These are phyloP conservation scores for Orientallactaga bullata DNA, from an alignment of 2,113 vertebrate species.

Conservation along the genomic window DNA sequence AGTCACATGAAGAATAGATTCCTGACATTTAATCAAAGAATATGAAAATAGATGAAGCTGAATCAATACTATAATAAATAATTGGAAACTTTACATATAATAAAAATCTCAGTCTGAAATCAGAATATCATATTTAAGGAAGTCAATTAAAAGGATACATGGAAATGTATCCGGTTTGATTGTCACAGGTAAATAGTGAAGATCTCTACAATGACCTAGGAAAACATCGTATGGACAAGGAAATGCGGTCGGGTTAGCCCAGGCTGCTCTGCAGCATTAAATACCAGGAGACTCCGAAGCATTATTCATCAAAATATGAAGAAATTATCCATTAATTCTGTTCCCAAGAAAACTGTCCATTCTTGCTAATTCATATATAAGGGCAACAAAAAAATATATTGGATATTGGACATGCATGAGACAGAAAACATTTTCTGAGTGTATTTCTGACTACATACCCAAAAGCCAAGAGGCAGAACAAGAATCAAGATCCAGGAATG, in stretches of 20 bases:
- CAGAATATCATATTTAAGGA: constrained; percentile 20
- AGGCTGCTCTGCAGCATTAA: background rate
- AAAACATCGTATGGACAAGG: background rate
- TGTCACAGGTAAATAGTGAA: constrained; percentile 46
- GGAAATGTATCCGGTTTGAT: constrained; percentile 22
- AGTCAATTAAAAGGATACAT: constrained; percentile 49
- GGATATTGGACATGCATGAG: background rate
- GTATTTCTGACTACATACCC: background rate
- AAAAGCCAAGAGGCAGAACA: background rate
- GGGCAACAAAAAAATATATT: background rate
- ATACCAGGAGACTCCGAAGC: background rate
- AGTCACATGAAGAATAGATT: background rate
- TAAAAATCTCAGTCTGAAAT: constrained; percentile 53
- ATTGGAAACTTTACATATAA: background rate
- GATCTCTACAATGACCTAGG: background rate
- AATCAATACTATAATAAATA: constrained; percentile 28
- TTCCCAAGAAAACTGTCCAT: background rate
- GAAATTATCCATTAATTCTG: constrained; percentile 32
- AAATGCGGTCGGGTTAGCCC: background rate
- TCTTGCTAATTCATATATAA: background rate
- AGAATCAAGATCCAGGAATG: constrained; percentile 9
- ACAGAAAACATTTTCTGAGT: background rate
- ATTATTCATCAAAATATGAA: constrained; percentile 4
- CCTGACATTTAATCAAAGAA: constrained; percentile 1
- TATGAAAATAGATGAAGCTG: background rate